These are phyloP conservation scores for Ammodytes marinus DNA, from an alignment of 2,113 vertebrate species.

Conservation along the genomic window DNA sequence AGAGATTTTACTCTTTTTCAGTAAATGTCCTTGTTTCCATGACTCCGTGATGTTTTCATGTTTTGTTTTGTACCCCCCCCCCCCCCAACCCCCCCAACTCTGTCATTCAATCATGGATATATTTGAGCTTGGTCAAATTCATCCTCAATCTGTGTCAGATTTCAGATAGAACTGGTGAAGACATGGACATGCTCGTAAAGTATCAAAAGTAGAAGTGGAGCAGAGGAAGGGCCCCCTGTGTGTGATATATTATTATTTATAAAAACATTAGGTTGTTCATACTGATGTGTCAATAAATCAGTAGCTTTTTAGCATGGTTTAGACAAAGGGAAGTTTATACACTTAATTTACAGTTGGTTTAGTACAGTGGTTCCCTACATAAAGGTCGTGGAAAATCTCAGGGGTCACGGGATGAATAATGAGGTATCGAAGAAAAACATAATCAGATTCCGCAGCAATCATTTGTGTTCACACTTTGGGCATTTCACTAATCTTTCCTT, in stretches of 20 bases:
- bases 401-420: neutral
- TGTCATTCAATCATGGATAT: neutral
- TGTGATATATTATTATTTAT: neutral
- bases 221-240: neutral
- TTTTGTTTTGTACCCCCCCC: neutral
- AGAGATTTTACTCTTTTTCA: slow-evolving; percentile 16
- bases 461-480: neutral
- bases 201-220: neutral
- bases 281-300: neutral
- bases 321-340: neutral
- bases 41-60: slow-evolving; percentile 45
- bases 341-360: neutral
- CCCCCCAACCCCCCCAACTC: neutral
- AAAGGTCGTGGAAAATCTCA: neutral
- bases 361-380: neutral
- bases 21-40: slow-evolving; percentile 55
- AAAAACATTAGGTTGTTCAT: neutral
- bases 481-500: neutral
- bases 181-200: neutral
- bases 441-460: neutral
- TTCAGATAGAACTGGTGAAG: neutral
- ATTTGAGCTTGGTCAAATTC: neutral
- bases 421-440: neutral
- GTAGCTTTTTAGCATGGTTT: neutral
- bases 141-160: slow-evolving; percentile 1